These are phyloP conservation scores for Staurois parvus DNA, from an alignment of 2,797 vertebrate species.

Conservation along the genomic window DNA sequence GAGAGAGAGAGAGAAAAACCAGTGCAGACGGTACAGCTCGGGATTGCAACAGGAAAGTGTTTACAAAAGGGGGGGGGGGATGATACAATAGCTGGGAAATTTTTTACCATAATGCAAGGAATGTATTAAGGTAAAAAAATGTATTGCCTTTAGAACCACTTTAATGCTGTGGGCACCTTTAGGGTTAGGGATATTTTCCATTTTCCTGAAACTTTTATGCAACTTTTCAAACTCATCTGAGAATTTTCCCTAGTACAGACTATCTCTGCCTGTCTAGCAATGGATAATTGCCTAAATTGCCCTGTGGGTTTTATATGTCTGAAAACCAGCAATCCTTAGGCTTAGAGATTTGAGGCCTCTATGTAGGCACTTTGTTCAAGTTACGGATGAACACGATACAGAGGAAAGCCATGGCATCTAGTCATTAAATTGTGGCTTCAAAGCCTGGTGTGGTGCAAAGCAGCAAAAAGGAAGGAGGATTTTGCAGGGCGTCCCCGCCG, in stretches of 20 bases:
- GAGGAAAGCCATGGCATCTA: background rate
- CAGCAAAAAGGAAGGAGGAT: background rate
- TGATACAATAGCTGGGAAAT: too few species aligned
- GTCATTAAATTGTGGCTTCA: slow-evolving; percentile 26
- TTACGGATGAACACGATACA: slow-evolving; percentile 15
- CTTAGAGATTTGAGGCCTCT: background rate
- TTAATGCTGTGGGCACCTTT: too few species aligned
- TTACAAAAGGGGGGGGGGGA: too few species aligned
- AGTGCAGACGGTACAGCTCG: too few species aligned
- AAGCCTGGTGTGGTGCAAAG: background rate
- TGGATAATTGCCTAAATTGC: slow-evolving; percentile 20
- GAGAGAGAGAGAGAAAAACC: too few species aligned
- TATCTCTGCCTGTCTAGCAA: background rate
- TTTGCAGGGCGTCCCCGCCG: background rate
- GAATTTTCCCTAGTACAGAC: background rate
- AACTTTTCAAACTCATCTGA: background rate
- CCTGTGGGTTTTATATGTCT: background rate
- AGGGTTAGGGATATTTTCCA: background rate
- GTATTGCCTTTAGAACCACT: too few species aligned
- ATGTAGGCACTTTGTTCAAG: slow-evolving; percentile 19
- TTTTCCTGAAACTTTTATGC: background rate
- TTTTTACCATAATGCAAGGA: too few species aligned
- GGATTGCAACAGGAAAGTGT: too few species aligned
- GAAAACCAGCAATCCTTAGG: background rate
- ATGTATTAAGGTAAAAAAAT: too few species aligned